phyloP scores from a whole-genome alignment of 53 echinoderm and acorn worm species.

The Holothuria scabra region DNA sequence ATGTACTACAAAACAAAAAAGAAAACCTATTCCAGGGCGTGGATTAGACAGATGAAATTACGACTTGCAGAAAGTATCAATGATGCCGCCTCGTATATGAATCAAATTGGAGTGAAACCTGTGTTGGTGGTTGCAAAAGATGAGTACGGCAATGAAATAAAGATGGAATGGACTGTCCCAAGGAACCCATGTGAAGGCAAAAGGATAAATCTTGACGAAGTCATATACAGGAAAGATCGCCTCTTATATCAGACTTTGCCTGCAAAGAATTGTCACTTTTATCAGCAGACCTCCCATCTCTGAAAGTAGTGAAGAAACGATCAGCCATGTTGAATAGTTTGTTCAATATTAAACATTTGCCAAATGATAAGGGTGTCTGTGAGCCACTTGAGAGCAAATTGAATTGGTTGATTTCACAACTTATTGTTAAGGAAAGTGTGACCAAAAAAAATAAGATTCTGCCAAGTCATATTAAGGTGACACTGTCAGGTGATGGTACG shows the following conservation, averaged over 20 bases:
- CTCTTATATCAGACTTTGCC: slow-evolving; percentile 14
- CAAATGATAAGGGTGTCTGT: slow-evolving; percentile 46
- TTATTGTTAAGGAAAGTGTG: neutral
- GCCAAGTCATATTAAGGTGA: slow-evolving; percentile 30
- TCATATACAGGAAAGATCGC: slow-evolving; percentile 20
- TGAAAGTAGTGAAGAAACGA: neutral
- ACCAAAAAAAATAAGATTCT: neutral
- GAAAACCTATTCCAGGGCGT: neutral
- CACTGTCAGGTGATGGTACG: slow-evolving; percentile 54
- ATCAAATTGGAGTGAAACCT: neutral
- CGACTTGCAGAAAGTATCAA: neutral
- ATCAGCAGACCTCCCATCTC: neutral
- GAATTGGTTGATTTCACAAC: neutral
- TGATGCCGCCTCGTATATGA: neutral
- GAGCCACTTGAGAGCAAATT: slow-evolving; percentile 38
- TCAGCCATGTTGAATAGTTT: neutral
- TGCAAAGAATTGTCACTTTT: slow-evolving; percentile 1
- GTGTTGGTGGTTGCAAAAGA: neutral
- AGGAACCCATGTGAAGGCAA: neutral
- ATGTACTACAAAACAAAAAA: neutral
- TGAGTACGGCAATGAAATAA: neutral
- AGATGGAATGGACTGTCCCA: too few relatives aligned
- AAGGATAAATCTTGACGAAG: slow-evolving; percentile 5
- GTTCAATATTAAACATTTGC: slow-evolving; percentile 7
- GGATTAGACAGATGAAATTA: slow-evolving; percentile 1